A percentile compares a stretch with the other conserved stretches of the same genome.
phyloP scores from a whole-genome alignment of 2,113 vertebrate genomes.

The Tachycineta bicolor region DNA sequence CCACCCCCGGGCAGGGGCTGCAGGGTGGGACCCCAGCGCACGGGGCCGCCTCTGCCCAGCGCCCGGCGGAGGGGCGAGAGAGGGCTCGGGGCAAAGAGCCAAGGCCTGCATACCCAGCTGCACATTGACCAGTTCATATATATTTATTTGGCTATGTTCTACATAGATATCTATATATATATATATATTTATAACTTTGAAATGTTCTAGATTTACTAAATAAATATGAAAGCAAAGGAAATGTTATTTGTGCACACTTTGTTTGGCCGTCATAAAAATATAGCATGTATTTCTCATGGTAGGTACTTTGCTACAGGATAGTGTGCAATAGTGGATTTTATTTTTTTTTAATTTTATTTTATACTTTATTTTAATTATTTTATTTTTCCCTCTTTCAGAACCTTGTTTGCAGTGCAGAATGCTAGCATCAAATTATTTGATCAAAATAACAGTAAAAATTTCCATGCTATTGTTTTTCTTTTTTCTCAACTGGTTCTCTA shows the following conservation, averaged over 20 bases:
- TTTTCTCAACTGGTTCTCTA: conserved; percentile 61
- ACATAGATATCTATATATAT: conserved; percentile 59
- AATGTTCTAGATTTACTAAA: conserved; percentile 71
- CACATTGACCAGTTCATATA: conserved; percentile 58
- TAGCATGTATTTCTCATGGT: conserved; percentile 43
- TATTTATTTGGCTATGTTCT: conserved; percentile 72
- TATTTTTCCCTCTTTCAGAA: conserved; percentile 21
- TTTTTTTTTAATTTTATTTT: not conserved
- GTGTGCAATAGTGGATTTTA: conserved; percentile 27
- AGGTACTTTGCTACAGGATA: conserved; percentile 47
- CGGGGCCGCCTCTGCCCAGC: not conserved
- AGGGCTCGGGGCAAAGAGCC: conserved; percentile 10
- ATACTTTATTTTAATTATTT: not conserved
- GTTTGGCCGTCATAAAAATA: conserved; percentile 64
- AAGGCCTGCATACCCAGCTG: conserved; percentile 11
- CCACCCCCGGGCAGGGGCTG: too few species aligned
- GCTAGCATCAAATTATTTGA: conserved; percentile 37
- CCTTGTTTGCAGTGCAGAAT: conserved; percentile 32
- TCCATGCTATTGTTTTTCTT: not conserved
- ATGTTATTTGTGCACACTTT: conserved; percentile 47
- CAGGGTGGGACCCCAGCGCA: not conserved
- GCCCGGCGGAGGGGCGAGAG: not conserved
- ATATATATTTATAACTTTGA: conserved; percentile 65
- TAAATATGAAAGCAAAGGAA: conserved; percentile 68
- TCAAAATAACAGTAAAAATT: conserved; percentile 36